Percentiles rank a stretch among this genome's conserved stretches.
These are phyloP conservation scores for Macroramphosus scolopax DNA, from an alignment of 2,797 vertebrate species.

Conservation along the genomic window DNA sequence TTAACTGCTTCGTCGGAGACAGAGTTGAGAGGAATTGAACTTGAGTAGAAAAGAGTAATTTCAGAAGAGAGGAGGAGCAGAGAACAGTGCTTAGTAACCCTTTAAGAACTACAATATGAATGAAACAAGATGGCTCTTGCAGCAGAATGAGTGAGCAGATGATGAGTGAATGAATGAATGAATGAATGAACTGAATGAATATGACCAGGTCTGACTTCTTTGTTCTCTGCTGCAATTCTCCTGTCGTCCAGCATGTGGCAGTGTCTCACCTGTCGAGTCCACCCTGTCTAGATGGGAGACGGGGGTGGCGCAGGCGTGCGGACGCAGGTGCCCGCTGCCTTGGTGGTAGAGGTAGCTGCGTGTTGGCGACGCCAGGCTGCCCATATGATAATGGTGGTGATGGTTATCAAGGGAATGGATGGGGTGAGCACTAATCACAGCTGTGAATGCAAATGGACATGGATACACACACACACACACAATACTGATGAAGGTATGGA, in stretches of 20 bases:
- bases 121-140: too few relatives aligned
- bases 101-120: too few relatives aligned
- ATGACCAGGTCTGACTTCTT: too few relatives aligned
- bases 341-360: slow-evolving; percentile 93
- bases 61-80: too few relatives aligned
- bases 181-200: slow-evolving; percentile 18
- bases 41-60: too few relatives aligned
- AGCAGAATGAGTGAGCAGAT: slow-evolving; percentile 22
- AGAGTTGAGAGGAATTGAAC: too few relatives aligned
- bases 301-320: slow-evolving; percentile 84
- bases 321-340: slow-evolving; percentile 74
- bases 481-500: slow-evolving; percentile 7
- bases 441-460: slow-evolving; percentile 89
- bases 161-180: slow-evolving; percentile 1
- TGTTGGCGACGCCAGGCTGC: slow-evolving; percentile 92
- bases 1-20: too few relatives aligned
- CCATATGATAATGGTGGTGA: slow-evolving; percentile 99
- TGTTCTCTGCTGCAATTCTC: neutral
- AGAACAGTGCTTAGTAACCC: slow-evolving; percentile 11
- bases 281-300: slow-evolving; percentile 95
- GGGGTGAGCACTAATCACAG: slow-evolving; percentile 99
- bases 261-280: slow-evolving; percentile 93
- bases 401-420: slow-evolving; percentile 99
- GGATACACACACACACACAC: slow-evolving; percentile 68
- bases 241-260: slow-evolving; percentile 50